Percentiles rank a stretch among this genome's conserved stretches.
These are phyloP conservation scores for Pangasius larnaudii DNA, from an alignment of 2,797 vertebrate species.

Conservation along the genomic window DNA sequence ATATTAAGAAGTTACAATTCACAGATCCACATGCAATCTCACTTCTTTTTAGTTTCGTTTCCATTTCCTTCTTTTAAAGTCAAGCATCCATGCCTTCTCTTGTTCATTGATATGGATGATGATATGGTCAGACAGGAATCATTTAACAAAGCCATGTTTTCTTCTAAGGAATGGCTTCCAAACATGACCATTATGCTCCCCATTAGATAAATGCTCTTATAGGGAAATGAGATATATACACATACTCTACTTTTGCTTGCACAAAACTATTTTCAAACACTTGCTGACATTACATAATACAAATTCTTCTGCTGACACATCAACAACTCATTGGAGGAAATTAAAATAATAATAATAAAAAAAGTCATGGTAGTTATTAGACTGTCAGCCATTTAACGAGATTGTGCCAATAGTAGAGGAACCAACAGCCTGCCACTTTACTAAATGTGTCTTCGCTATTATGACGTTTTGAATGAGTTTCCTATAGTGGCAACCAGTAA, in stretches of 20 bases:
- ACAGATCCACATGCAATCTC: no score
- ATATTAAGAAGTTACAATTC: background rate
- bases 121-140: background rate
- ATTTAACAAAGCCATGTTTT: background rate
- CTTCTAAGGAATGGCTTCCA: slow-evolving; percentile 3
- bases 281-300: background rate
- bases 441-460: background rate
- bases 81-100: background rate
- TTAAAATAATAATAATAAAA: background rate
- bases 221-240: background rate
- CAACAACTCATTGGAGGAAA: background rate
- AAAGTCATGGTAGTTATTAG: background rate
- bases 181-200: background rate
- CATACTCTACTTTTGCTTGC: background rate
- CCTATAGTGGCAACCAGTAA: background rate
- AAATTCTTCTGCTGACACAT: slow-evolving; percentile 5
- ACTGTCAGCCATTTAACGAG: background rate
- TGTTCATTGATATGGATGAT: background rate
- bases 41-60: background rate
- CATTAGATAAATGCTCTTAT: background rate
- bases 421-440: background rate
- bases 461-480: background rate
- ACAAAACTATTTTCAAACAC: slow-evolving; percentile 11
- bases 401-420: background rate
- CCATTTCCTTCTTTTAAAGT: background rate